Conservation (phyloP, 53 echinoderm and acorn worm species). For the Stichopus horrens region DNA sequence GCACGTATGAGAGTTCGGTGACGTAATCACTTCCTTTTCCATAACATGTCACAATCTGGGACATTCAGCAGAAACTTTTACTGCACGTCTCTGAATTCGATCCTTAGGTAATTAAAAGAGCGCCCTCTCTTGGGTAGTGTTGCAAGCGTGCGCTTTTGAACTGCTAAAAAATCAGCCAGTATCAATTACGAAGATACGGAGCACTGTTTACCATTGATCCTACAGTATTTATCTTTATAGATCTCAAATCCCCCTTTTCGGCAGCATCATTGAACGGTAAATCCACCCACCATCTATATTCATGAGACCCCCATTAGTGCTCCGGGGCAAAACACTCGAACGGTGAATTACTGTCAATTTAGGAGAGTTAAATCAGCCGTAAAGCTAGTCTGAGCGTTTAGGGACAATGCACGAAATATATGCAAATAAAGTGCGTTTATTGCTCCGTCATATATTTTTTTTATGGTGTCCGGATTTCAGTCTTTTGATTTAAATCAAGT, state of each 20-base stretch:
- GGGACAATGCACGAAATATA: constrained; percentile 32
- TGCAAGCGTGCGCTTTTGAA: background rate
- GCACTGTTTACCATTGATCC: constrained; percentile 7
- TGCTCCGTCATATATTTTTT: constrained; percentile 13
- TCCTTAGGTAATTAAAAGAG: background rate
- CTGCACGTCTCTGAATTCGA: no score
- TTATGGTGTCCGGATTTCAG: background rate
- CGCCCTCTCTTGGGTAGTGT: background rate
- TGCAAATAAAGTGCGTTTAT: constrained; percentile 28
- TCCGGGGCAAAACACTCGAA: constrained; percentile 31
- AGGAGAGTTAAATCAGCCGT: constrained; percentile 18
- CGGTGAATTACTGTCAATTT: constrained; percentile 38
- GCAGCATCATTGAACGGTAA: constrained; percentile 17
- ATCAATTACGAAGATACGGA: constrained; percentile 16
- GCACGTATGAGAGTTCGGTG: no score
- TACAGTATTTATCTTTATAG: constrained; percentile 25
- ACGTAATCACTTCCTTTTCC: no score
- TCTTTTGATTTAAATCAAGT: background rate
- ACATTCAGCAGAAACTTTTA: no score
- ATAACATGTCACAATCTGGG: no score
- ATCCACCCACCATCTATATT: constrained; percentile 33
- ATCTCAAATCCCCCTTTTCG: constrained; percentile 25
- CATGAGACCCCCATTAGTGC: constrained; percentile 10
- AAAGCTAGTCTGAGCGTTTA: constrained; percentile 27
- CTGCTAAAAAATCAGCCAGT: constrained; percentile 11